Percentiles rank a stretch among this genome's conserved stretches.
These are phyloP conservation scores for Aramus guarauna DNA, from an alignment of 2,113 vertebrate species.

Conservation along the genomic window DNA sequence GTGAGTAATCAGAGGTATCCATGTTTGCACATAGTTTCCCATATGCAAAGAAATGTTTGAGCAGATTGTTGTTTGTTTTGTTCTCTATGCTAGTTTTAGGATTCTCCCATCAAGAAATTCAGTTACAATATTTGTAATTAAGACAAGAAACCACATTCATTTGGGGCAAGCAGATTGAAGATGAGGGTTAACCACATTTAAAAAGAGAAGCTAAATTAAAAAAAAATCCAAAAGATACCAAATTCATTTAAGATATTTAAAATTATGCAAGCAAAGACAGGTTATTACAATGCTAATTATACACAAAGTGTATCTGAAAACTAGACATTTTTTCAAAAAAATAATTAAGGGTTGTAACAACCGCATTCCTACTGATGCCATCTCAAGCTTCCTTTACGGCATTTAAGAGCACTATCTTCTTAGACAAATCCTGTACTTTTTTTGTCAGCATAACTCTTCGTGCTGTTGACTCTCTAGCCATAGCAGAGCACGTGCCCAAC, in stretches of 20 bases:
- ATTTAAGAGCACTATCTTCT: constrained; percentile 45
- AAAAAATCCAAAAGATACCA: constrained; percentile 52
- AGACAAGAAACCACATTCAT: constrained; percentile 44
- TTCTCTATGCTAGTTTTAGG: constrained; percentile 21
- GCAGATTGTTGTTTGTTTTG: not conserved
- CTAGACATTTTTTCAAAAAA: constrained; percentile 63
- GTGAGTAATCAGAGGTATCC: constrained; percentile 38
- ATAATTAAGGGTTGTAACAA: constrained; percentile 59
- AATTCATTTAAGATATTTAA: constrained; percentile 61
- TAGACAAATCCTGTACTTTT: constrained; percentile 20
- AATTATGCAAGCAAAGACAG: constrained; percentile 62
- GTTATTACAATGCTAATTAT: constrained; percentile 72
- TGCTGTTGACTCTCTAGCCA: constrained; percentile 7
- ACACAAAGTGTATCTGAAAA: constrained; percentile 61
- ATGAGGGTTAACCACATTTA: constrained; percentile 34
- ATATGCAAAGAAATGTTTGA: constrained; percentile 31
- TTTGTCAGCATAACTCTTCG: not conserved
- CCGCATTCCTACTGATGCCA: constrained; percentile 27
- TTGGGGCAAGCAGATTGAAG: not conserved
- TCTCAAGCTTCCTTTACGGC: not conserved
- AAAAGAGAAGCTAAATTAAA: constrained; percentile 44
- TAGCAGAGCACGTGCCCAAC: not conserved
- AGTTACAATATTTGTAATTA: constrained; percentile 64
- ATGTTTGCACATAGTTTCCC: constrained; percentile 57
- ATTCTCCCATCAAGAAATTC: constrained; percentile 33